phyloP scores from a whole-genome alignment of 23 tunicate genomes.

The Ascidia mentula region DNA sequence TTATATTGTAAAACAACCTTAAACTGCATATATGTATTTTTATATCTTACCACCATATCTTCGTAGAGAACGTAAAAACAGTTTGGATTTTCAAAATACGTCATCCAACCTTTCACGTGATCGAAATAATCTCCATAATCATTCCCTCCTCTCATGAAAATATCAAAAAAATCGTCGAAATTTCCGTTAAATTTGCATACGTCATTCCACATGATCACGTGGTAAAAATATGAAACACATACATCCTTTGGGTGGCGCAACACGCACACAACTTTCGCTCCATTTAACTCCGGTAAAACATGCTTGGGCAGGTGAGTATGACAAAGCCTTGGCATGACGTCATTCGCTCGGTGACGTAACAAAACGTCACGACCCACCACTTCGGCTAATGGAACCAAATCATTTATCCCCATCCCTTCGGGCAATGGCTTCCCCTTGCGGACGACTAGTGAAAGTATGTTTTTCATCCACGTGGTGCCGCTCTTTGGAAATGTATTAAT shows the following conservation, averaged over 20 bases:
- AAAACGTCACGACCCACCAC: background rate
- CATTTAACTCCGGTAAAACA: background rate
- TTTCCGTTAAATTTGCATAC: background rate
- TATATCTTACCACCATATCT: slow-evolving; percentile 18
- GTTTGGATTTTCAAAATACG: background rate
- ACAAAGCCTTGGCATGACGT: background rate
- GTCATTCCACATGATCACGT: background rate
- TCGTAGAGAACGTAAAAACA: background rate
- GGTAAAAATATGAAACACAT: slow-evolving; percentile 22
- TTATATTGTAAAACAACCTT: too few relatives aligned
- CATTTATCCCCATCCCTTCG: background rate
- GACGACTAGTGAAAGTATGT: slow-evolving; percentile 4
- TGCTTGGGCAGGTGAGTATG: slow-evolving; percentile 11
- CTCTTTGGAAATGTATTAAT: slow-evolving; percentile 19
- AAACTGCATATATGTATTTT: too few relatives aligned
- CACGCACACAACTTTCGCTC: slow-evolving; percentile 1
- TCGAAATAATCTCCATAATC: slow-evolving; percentile 18
- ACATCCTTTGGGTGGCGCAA: slow-evolving; percentile 36
- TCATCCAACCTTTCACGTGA: slow-evolving; percentile 12
- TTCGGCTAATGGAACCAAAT: slow-evolving; percentile 15
- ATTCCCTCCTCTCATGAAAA: slow-evolving; percentile 1
- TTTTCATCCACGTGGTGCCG: slow-evolving; percentile 50
- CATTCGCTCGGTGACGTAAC: background rate
- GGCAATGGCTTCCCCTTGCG: slow-evolving; percentile 7
- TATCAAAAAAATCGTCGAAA: slow-evolving; percentile 13